Evolutionary conservation across 2,888 invertebrate genomes (phyloP).

Genomic region (Octodonta nipae): DNA sequence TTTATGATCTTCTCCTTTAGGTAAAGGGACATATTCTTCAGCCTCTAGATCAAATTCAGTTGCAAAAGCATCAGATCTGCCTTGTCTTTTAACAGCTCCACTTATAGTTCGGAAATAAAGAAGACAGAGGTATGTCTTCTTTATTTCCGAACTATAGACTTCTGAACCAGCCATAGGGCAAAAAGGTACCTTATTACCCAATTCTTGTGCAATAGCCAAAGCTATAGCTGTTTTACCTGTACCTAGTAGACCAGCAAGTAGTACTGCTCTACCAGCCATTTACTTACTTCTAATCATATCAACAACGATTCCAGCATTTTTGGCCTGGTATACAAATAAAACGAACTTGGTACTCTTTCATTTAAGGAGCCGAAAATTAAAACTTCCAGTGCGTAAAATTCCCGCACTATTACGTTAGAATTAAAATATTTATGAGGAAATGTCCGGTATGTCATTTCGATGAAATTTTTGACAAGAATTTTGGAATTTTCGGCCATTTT

Average conservation of each 20-base stretch:
- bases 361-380: no score
- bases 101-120: slow-evolving; percentile 96
- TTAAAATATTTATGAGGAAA: no score
- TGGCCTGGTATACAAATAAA: no score
- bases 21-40: slow-evolving; percentile 97
- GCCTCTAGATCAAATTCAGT: slow-evolving; percentile 98
- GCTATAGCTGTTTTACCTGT: slow-evolving; percentile 98
- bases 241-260: slow-evolving; percentile 91
- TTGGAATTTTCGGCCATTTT: no score
- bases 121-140: slow-evolving; percentile 98
- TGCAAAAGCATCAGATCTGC: slow-evolving; percentile 92
- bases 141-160: slow-evolving; percentile 96
- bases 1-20: slow-evolving; percentile 98
- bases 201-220: slow-evolving; percentile 91
- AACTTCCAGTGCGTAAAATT: no score
- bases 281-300: slow-evolving; percentile 92
- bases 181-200: slow-evolving; percentile 92
- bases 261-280: slow-evolving; percentile 92
- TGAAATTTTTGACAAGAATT: no score
- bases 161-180: slow-evolving; percentile 87
- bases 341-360: no score
- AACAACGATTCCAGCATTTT: slow-evolving; percentile 93
- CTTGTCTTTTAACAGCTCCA: slow-evolving; percentile 95
- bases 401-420: no score
- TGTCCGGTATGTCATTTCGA: no score